These are phyloP conservation scores for Charanyca ferruginea DNA, from an alignment of 2,888 invertebrate genomes.

Conservation along the genomic window DNA sequence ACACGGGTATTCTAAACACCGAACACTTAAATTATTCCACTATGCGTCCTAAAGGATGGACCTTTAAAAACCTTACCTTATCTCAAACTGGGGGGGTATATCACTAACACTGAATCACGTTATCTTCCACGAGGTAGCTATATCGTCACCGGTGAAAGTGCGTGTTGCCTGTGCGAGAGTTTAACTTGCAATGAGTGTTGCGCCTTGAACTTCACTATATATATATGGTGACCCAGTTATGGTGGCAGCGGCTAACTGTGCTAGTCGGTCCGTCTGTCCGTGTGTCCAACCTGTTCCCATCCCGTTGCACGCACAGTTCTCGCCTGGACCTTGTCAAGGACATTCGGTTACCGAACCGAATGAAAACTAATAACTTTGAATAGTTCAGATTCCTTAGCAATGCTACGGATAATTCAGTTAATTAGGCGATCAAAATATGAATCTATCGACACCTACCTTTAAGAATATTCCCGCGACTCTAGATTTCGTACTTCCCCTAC, in stretches of 20 bases:
- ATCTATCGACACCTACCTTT: not conserved
- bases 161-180: slow-evolving; percentile 87
- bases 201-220: slow-evolving; percentile 96
- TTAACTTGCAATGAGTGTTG: slow-evolving; percentile 92
- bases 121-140: slow-evolving; percentile 82
- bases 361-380: slow-evolving; percentile 17
- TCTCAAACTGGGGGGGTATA: slow-evolving; percentile 75
- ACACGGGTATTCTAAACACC: slow-evolving; percentile 66
- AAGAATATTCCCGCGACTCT: too few relatives aligned
- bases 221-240: slow-evolving; percentile 96
- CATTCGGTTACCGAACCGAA: slow-evolving; percentile 64
- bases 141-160: slow-evolving; percentile 87
- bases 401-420: not conserved
- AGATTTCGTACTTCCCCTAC: too few relatives aligned
- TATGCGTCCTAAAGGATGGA: slow-evolving; percentile 56
- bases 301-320: slow-evolving; percentile 80
- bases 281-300: slow-evolving; percentile 82
- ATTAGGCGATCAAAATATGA: not conserved
- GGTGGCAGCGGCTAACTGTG: slow-evolving; percentile 90
- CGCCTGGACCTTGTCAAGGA: slow-evolving; percentile 77
- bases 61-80: slow-evolving; percentile 81
- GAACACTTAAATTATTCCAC: slow-evolving; percentile 71
- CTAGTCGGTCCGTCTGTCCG: slow-evolving; percentile 81
- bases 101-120: slow-evolving; percentile 84
- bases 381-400: slow-evolving; percentile 38